phyloP scores from a whole-genome alignment of 2,888 invertebrate species.

The Pseudococcus viburni region DNA sequence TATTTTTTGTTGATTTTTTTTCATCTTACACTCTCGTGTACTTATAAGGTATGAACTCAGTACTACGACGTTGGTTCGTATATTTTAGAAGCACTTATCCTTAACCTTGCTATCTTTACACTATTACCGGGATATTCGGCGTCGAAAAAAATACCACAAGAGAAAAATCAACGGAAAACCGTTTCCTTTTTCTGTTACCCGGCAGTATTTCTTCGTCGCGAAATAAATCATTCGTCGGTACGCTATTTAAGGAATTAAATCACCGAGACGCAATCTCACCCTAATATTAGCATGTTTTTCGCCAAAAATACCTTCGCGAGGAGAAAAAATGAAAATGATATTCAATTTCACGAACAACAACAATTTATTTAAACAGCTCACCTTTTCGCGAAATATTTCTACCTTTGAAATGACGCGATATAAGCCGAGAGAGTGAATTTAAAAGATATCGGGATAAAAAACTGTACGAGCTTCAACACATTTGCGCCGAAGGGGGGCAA shows the following conservation, averaged over 20 bases:
- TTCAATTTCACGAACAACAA: conserved; percentile 23
- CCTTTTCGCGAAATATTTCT: neutral
- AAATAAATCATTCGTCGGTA: conserved; percentile 4
- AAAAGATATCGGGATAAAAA: neutral
- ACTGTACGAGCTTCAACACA: neutral
- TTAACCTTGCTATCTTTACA: neutral
- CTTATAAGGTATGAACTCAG: neutral
- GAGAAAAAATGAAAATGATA: neutral
- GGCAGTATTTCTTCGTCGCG: neutral
- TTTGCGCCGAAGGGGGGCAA: neutral
- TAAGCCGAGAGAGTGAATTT: conserved; percentile 25
- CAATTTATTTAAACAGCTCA: neutral
- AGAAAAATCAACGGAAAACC: neutral
- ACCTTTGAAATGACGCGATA: neutral
- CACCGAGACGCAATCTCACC: neutral
- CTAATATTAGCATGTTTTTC: neutral
- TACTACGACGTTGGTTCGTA: neutral
- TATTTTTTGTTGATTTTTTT: too few species aligned
- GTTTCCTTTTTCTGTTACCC: neutral
- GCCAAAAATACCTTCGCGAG: neutral
- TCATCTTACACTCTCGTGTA: neutral
- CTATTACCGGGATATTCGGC: neutral
- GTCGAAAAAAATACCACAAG: neutral
- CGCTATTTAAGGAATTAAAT: neutral
- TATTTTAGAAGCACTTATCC: neutral